Conservation (phyloP, 2,888 invertebrate species). For the Apoda limacodes region DNA sequence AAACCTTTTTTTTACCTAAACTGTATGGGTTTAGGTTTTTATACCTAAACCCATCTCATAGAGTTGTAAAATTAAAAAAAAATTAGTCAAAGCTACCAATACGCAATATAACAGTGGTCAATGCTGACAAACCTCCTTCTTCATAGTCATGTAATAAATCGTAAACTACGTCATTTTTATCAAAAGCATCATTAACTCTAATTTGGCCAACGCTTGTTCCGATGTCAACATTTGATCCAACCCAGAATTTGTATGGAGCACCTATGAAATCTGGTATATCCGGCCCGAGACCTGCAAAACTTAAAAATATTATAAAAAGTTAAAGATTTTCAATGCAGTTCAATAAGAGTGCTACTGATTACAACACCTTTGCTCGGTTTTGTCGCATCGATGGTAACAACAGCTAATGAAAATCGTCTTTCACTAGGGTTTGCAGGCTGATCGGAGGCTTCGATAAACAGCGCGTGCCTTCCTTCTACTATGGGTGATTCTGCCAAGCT, state of each 20-base stretch:
- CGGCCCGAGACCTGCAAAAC: constrained; percentile 50
- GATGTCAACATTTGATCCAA: constrained; percentile 85
- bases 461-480: constrained; percentile 78
- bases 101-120: no score
- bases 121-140: constrained; percentile 77
- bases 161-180: constrained; percentile 76
- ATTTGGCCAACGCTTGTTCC: constrained; percentile 91
- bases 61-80: no score
- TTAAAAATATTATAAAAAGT: constrained; percentile 1
- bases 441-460: constrained; percentile 88
- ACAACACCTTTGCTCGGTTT: constrained; percentile 61
- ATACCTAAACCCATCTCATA: no score
- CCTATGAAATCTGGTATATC: constrained; percentile 83
- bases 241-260: constrained; percentile 91
- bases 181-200: constrained; percentile 78
- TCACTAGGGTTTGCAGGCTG: constrained; percentile 88
- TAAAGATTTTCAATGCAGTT: constrained; percentile 25
- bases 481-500: constrained; percentile 75
- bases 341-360: no score
- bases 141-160: constrained; percentile 87
- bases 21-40: no score
- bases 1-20: no score
- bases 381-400: constrained; percentile 84
- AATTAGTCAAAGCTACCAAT: background rate
- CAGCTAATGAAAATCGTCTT: constrained; percentile 82